Percentiles rank a stretch among this genome's conserved stretches.
Conservation (phyloP, 2,888 invertebrate species). For the Drosophila trichaetosa region DNA sequence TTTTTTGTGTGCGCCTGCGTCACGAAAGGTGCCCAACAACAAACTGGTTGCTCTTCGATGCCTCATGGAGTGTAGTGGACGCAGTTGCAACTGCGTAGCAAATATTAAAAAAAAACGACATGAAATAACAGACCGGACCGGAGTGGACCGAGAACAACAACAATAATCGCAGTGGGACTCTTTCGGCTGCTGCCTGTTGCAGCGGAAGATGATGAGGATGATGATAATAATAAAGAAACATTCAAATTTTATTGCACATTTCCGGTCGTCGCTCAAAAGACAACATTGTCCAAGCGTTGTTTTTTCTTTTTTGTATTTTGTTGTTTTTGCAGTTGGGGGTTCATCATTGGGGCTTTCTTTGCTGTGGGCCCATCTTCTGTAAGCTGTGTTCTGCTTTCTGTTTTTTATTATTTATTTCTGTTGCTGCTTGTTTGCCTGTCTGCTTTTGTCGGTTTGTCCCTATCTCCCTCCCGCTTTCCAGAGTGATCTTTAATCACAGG, state of each 20-base stretch:
- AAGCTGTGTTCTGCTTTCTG: conserved; percentile 31
- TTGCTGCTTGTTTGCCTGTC: conserved; percentile 35
- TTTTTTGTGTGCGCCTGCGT: conserved; percentile 60
- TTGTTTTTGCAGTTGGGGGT: conserved; percentile 36
- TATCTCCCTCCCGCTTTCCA: background rate
- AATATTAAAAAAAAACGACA: conserved; percentile 33
- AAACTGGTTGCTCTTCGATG: conserved; percentile 52
- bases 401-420: conserved; percentile 39
- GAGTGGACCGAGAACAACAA: conserved; percentile 42
- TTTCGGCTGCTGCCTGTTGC: conserved; percentile 54
- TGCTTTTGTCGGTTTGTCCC: conserved; percentile 40
- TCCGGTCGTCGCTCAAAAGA: conserved; percentile 72
- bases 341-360: conserved; percentile 40
- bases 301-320: background rate
- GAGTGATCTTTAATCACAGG: conserved; percentile 34
- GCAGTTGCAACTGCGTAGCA: conserved; percentile 51
- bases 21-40: conserved; percentile 60
- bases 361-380: conserved; percentile 27
- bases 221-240: conserved; percentile 83
- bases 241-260: conserved; percentile 83
- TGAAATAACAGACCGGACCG: conserved; percentile 18
- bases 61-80: conserved; percentile 39
- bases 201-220: conserved; percentile 78
- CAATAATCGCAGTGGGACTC: conserved; percentile 51
- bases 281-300: conserved; percentile 30